Evolutionary conservation across 2,797 vertebrate species (phyloP), one percentile per base, ranked within the genome.

Genomic region (Holocentrus rufus): DNA sequence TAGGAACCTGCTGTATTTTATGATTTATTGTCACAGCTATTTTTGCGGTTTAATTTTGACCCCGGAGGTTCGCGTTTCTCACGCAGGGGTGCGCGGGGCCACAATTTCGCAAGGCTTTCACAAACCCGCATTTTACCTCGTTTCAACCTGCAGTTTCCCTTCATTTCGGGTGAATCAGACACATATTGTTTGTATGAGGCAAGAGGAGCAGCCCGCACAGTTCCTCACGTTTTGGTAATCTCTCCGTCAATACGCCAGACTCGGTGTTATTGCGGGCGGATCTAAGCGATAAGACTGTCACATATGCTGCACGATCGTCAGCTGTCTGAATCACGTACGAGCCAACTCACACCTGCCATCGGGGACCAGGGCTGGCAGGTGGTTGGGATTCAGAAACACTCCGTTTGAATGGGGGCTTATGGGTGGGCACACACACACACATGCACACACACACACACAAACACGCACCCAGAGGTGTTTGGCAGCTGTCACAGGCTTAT

Each of bases 401-500:
- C 55, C 58, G 80, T 70, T 69, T 81, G 72, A 84, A 88, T 81
- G 65, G 74, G 81, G 79, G 36, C 36, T 39, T 39, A 39, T 39
- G 36, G 36, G 9, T 39, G 36, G 36, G 9, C 57, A 58, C 81
- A 75, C 71, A 78, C 70, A 72, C 61, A 25, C 36, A 7, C 44
- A 62, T 62, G 59, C 49, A 20, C 56, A 59, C 72, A 69, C 47
- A 60, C 54, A 69, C 69, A 82, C 60, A 80, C 67, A 71, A 55
- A 75, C 60, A 69, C 73, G 69, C 46, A 82, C 67, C 77, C 72
- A 83, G 61, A 90, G 85, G 87, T 91, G 90, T 93, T 89, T 91
- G 83, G 90, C 92, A 93, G 91, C 92, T 93, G 91, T 91, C 86
- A 88, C 75, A 68, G 76, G 90, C 91, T 93, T 93, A 90, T 92